Conservation (phyloP, 2,113 vertebrate genomes). For the Semnornis frantzii region DNA sequence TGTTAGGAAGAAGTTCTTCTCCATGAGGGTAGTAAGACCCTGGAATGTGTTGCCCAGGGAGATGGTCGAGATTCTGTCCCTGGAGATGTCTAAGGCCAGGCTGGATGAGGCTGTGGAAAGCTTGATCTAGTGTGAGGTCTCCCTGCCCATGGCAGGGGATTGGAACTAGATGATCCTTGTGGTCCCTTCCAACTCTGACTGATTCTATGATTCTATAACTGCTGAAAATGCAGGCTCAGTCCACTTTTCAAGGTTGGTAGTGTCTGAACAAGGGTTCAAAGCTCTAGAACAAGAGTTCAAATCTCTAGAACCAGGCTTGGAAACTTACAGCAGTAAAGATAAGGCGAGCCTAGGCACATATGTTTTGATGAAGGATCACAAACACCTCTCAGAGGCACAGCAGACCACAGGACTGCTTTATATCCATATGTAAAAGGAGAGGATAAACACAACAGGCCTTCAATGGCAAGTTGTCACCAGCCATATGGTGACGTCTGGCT, state of each 20-base stretch:
- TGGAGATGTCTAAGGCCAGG: too few species aligned
- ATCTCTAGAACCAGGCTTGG: not conserved
- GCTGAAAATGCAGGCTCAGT: not conserved
- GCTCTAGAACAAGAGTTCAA: not conserved
- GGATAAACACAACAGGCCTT: not conserved
- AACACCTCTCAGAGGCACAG: not conserved
- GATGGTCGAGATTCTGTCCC: too few species aligned
- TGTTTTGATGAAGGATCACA: not conserved
- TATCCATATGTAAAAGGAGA: not conserved
- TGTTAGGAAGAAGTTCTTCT: too few species aligned
- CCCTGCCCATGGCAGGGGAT: too few species aligned
- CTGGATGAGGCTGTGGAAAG: too few species aligned
- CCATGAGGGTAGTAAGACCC: too few species aligned
- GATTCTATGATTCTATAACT: not conserved
- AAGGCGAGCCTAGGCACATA: accelerated
- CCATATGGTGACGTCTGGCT: not conserved
- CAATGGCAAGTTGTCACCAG: not conserved
- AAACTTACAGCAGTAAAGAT: not conserved
- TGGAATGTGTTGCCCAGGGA: too few species aligned
- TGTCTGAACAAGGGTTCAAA: not conserved
- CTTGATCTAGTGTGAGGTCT: too few species aligned
- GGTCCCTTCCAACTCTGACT: too few species aligned
- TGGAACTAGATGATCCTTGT: too few species aligned
- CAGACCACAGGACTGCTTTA: not conserved
- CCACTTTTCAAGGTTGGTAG: not conserved